phyloP scores from a whole-genome alignment of 2,113 vertebrate species.

The Piprites chloris region DNA sequence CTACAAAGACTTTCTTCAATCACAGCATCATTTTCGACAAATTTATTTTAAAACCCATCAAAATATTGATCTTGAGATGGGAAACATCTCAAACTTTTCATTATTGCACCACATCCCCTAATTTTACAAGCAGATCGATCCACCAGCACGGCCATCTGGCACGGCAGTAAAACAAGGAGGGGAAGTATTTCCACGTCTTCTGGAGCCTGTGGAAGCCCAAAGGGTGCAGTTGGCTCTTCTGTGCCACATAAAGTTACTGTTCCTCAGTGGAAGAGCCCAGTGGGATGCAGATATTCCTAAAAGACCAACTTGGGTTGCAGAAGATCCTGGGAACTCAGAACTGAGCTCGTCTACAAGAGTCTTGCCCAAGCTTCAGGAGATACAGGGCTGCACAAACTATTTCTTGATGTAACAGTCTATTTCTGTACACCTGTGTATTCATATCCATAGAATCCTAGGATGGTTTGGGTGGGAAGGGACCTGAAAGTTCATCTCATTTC shows the following conservation, averaged over 20 bases:
- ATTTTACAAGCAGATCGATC: not conserved
- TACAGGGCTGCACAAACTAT: not conserved
- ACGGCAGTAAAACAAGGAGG: not conserved
- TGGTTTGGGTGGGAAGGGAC: not conserved
- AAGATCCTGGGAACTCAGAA: not conserved
- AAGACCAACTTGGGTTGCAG: not conserved
- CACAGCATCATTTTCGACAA: not conserved
- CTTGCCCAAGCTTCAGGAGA: not conserved
- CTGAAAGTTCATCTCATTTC: not conserved
- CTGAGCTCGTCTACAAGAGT: not conserved
- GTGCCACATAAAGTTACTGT: accelerated
- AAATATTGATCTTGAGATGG: not conserved
- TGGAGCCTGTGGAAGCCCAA: not conserved
- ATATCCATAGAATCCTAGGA: not conserved
- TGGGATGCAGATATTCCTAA: too few relatives aligned
- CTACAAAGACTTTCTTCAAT: not conserved
- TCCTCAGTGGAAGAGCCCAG: not conserved
- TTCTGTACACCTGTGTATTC: not conserved
- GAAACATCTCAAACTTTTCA: not conserved
- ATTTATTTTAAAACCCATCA: not conserved
- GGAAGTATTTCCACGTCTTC: not conserved
- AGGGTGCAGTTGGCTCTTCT: not conserved
- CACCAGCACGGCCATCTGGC: not conserved
- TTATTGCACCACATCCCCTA: not conserved
- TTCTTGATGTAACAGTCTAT: not conserved